Base-by-base conservation (phyloP, 2,888 invertebrate species). In the Trachelus stipa region DNA sequence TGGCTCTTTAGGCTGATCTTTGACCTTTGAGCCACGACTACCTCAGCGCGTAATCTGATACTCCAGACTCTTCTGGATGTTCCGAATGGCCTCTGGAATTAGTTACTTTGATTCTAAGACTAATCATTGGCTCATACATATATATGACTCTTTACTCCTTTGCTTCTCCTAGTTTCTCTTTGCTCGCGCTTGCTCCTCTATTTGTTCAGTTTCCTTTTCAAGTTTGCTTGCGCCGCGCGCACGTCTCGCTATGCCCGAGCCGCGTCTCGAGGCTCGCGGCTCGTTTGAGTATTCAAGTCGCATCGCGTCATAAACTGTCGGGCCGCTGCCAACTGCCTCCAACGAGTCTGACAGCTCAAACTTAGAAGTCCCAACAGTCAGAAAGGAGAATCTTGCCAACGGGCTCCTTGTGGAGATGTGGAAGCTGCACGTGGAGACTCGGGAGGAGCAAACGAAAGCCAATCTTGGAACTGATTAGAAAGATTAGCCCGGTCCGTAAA, bases 221-320 rank as follows among this genome's bases (percentile, higher is more conserved):
- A 69, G 73, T 73, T 40, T 37, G 11, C 23, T 30, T 12, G 31
- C 15, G 69, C 68, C 33, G 71, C 11, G 31, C 71, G 73, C 30
- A 69, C 74, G 75, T 37, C 56, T 56, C 56, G 15, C 56, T 56
- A 56, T 56, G 15, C 71, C 75, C 56, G 30, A 74, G 73, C 68
- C 71, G 75, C 40, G 74, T 73, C 78, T 56, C 73, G 75, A 75
- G 80, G 80, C 73, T 75, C 84, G 89, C 89, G 89, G 89, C 88
- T 79, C 89, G 88, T 89, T 89, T 89, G 89, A 88, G 87, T 85
- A 87, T 88, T 88, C 89, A 86, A 88, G 85, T 88, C 88, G 87
- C 85, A 85, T 85, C 87, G 89, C 88, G 85, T 89, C 89, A 89
- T 89, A 89, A 89, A 89, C 89, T 87, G 88, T 88, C 87, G 86